Conservation (phyloP, 2,113 vertebrate species). For the Rhegmatorhina hoffmannsi region DNA sequence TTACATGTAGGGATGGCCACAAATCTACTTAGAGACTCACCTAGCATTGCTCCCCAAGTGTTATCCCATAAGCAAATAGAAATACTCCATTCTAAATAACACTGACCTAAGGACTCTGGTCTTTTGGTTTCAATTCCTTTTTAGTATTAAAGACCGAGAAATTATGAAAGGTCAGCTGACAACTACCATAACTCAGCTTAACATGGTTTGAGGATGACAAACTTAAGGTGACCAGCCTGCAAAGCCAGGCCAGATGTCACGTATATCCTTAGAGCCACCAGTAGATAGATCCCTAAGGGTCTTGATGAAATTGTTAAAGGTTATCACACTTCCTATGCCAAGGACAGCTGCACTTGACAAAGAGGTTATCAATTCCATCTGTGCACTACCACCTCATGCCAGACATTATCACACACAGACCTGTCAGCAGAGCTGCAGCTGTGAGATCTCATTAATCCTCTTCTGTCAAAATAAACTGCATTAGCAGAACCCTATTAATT, state of each 20-base stretch:
- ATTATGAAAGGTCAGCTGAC: neutral
- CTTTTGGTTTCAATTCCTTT: neutral
- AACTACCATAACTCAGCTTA: neutral
- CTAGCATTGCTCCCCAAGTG: neutral
- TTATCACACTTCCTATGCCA: neutral
- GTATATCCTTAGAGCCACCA: neutral
- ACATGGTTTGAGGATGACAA: neutral
- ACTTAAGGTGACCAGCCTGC: neutral
- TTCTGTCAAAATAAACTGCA: neutral
- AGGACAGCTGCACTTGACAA: neutral
- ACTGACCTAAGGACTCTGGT: neutral
- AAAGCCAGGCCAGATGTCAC: neutral
- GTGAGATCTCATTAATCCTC: slow-evolving; percentile 28
- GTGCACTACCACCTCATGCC: neutral
- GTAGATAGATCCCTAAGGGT: neutral
- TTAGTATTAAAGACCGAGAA: neutral
- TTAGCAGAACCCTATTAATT: neutral
- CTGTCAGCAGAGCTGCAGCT: slow-evolving; percentile 33
- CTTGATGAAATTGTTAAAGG: neutral
- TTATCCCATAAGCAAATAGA: neutral
- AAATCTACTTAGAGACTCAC: neutral
- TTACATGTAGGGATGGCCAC: neutral
- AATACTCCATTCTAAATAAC: neutral
- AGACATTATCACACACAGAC: neutral
- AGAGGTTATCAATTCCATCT: slow-evolving; percentile 7